phyloP scores from a whole-genome alignment of 2,113 vertebrate species.

The Rhea pennata region DNA sequence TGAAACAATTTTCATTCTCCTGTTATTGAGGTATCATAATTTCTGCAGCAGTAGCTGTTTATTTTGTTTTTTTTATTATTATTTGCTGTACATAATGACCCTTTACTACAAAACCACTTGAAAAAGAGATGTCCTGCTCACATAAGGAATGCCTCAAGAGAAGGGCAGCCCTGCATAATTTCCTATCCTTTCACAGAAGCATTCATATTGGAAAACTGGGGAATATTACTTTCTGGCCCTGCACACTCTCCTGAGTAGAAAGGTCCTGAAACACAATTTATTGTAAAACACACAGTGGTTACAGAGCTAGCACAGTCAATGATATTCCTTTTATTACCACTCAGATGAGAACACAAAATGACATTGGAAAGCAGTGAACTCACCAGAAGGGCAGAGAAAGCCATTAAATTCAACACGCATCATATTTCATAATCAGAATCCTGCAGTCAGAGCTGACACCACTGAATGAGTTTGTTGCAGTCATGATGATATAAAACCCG shows the following conservation, averaged over 20 bases:
- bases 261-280: constrained; percentile 79
- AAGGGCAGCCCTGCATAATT: constrained; percentile 38
- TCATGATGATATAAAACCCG: constrained; percentile 78
- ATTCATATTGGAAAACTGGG: constrained; percentile 44
- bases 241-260: constrained; percentile 71
- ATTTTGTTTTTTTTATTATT: neutral
- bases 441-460: constrained; percentile 78
- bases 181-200: constrained; percentile 1
- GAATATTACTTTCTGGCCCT: constrained; percentile 66
- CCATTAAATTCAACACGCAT: constrained; percentile 82
- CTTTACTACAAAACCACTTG: constrained; percentile 43
- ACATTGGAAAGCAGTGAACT: constrained; percentile 82
- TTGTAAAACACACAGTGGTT: constrained; percentile 81
- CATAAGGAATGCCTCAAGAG: constrained; percentile 5
- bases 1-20: neutral
- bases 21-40: neutral
- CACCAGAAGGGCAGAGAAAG: constrained; percentile 81
- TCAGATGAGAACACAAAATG: constrained; percentile 82
- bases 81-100: neutral
- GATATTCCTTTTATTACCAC: constrained; percentile 82
- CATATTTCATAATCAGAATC: constrained; percentile 87
- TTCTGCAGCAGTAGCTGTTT: neutral
- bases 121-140: constrained; percentile 53
- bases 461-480: constrained; percentile 79
- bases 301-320: constrained; percentile 75